Conservation (phyloP, 2,797 vertebrate species). For the Gallinago stenura region DNA sequence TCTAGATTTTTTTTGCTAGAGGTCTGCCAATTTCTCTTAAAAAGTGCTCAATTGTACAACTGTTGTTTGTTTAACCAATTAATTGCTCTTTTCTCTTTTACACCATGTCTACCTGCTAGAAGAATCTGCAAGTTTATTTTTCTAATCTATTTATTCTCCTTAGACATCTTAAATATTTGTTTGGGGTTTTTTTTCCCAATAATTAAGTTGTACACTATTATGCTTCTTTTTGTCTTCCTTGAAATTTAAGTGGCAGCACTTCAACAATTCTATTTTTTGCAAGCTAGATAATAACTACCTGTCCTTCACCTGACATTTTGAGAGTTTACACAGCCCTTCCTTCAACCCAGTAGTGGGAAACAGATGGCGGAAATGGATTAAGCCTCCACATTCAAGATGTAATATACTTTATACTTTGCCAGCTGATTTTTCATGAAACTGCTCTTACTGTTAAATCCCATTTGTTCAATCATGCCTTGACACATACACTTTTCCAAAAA, state of each 20-base stretch:
- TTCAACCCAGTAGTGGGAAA: neutral
- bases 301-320: conserved; percentile 4
- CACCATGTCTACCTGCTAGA: neutral
- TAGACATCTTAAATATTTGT: neutral
- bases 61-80: neutral
- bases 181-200: fast-evolving
- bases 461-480: conserved; percentile 36
- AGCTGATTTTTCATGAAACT: conserved; percentile 32
- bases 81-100: neutral
- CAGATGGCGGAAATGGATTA: neutral
- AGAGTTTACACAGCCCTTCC: neutral
- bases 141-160: neutral
- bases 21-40: neutral
- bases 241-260: neutral
- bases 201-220: neutral
- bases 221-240: neutral
- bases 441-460: conserved; percentile 7
- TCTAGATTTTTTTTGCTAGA: neutral
- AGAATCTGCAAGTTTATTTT: neutral
- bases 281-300: neutral
- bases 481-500: conserved; percentile 6
- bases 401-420: neutral
- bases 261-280: neutral
- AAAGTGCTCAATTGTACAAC: neutral
- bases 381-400: neutral